A percentile compares a stretch with the other conserved stretches of the same genome.
phyloP scores from a whole-genome alignment of 2,888 invertebrate genomes.

The Andrena camellia region DNA sequence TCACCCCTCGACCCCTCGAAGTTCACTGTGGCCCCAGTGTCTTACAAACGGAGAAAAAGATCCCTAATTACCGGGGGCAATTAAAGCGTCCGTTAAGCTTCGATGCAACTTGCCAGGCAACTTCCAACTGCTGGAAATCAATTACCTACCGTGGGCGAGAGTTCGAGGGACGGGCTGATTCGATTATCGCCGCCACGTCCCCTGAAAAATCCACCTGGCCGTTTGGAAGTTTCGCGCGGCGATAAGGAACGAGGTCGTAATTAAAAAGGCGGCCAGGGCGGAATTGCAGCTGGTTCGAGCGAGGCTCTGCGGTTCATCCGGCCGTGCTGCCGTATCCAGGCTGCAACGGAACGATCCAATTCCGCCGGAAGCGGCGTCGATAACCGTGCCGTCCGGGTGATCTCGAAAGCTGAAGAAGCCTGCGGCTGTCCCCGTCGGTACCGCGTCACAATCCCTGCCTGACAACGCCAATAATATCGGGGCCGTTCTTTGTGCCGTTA shows the following conservation, averaged over 20 bases:
- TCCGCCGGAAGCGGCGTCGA: constrained; percentile 49
- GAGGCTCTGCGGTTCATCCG: constrained; percentile 38
- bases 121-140: constrained; percentile 22
- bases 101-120: background rate
- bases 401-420: constrained; percentile 36
- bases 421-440: constrained; percentile 19
- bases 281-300: constrained; percentile 23
- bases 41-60: constrained; percentile 6
- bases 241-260: constrained; percentile 38
- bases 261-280: constrained; percentile 33
- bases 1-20: background rate
- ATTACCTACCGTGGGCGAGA: constrained; percentile 25
- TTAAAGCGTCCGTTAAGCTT: background rate
- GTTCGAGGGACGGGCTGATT: constrained; percentile 1
- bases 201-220: background rate
- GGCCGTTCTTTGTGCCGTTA: constrained; percentile 62
- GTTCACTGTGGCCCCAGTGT: background rate
- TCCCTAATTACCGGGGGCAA: constrained; percentile 4
- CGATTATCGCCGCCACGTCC: constrained; percentile 17
- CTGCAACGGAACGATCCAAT: constrained; percentile 58
- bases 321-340: constrained; percentile 11
- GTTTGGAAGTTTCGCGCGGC: background rate
- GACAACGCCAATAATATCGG: constrained; percentile 67
- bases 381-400: constrained; percentile 34
- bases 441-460: constrained; percentile 63